These are phyloP conservation scores for Ceratitis capitata DNA, from an alignment of 1,140 invertebrate species.

Conservation along the genomic window DNA sequence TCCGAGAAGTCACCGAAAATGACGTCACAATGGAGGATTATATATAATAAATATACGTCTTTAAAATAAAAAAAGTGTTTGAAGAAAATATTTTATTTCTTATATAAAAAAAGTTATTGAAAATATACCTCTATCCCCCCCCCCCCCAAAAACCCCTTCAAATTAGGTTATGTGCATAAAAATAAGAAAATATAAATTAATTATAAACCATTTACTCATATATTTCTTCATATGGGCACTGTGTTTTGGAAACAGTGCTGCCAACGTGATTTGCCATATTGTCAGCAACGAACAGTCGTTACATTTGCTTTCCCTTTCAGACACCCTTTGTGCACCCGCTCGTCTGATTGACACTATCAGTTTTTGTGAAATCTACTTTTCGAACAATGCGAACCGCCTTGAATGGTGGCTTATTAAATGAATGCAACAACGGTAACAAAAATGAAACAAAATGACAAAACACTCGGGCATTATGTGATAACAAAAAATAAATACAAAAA, in stretches of 20 bases:
- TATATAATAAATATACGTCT: too few relatives aligned
- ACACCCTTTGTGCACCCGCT: neutral
- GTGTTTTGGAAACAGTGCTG: neutral
- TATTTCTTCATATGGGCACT: too few relatives aligned
- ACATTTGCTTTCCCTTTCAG: neutral
- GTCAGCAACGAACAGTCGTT: neutral
- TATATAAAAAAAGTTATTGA: too few relatives aligned
- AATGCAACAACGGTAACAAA: neutral
- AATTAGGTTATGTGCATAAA: too few relatives aligned
- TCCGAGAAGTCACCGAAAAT: too few relatives aligned
- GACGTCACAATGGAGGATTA: too few relatives aligned
- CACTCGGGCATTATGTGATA: neutral
- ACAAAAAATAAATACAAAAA: neutral
- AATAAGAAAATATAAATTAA: too few relatives aligned
- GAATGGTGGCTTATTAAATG: conserved; percentile 28
- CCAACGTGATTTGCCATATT: neutral
- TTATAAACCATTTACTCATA: too few relatives aligned
- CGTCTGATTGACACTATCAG: neutral
- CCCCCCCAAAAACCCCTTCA: too few relatives aligned
- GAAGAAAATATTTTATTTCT: too few relatives aligned
- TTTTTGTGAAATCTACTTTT: conserved; percentile 3
- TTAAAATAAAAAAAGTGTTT: too few relatives aligned
- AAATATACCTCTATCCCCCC: too few relatives aligned
- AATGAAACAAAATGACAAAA: neutral
- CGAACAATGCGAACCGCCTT: neutral